Evolutionary conservation across 2,888 invertebrate genomes (phyloP).

Genomic region (Torymus aiolomorphi): DNA sequence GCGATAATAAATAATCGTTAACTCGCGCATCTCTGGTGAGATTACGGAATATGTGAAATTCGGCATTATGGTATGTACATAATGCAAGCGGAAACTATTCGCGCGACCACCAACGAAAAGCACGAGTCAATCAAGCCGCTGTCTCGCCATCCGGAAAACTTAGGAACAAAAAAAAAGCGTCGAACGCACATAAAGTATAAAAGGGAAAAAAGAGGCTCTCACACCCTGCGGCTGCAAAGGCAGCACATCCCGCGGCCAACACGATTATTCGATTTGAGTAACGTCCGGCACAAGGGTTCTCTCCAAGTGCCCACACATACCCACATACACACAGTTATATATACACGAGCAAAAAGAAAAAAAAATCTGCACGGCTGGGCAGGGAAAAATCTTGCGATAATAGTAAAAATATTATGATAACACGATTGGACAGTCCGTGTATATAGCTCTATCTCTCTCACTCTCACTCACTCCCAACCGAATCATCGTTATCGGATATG

Average conservation of each 20-base stretch:
- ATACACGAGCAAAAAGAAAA: background rate
- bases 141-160: too few species aligned
- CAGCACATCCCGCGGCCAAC: constrained; percentile 56
- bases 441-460: too few species aligned
- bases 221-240: constrained; percentile 12
- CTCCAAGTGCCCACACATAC: background rate
- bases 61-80: too few species aligned
- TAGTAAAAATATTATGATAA: constrained; percentile 75
- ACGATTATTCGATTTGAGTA: constrained; percentile 65
- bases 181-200: constrained; percentile 12
- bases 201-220: background rate
- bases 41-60: too few species aligned
- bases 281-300: constrained; percentile 45
- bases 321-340: background rate
- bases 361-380: background rate
- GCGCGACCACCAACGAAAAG: too few species aligned
- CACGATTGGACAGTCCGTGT: constrained; percentile 69
- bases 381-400: constrained; percentile 60
- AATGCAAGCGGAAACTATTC: too few species aligned
- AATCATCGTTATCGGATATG: constrained; percentile 74
- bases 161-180: background rate
- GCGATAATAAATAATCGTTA: background rate
- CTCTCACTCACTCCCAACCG: constrained; percentile 62
- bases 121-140: too few species aligned
- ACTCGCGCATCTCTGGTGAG: too few species aligned